Conservation (phyloP, 2,113 vertebrate species). For the Trematomus loennbergii region DNA sequence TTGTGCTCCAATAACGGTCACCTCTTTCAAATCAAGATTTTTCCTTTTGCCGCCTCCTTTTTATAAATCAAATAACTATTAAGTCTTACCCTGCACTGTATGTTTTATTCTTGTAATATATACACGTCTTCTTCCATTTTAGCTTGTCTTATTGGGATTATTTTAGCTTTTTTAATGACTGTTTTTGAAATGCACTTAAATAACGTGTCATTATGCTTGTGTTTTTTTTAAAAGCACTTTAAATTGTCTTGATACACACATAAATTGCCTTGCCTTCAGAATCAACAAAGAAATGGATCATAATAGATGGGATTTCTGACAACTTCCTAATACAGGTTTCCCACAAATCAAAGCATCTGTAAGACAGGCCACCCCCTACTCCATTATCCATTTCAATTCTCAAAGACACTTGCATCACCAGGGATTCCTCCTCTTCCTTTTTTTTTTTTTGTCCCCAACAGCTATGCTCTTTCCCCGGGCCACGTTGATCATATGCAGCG, state of each 20-base stretch:
- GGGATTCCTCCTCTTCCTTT: background rate
- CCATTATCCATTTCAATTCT: background rate
- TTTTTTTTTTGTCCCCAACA: constrained; percentile 22
- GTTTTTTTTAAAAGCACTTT: no score
- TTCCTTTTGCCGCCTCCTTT: no score
- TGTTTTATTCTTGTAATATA: no score
- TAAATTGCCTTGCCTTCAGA: background rate
- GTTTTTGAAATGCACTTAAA: no score
- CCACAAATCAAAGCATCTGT: background rate
- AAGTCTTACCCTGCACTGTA: no score
- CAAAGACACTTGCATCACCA: background rate
- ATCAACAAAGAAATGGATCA: background rate
- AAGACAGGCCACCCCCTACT: background rate
- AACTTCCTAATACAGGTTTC: background rate
- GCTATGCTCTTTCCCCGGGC: constrained; percentile 48
- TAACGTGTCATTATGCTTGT: no score
- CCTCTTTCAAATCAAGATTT: no score
- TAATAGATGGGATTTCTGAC: background rate
- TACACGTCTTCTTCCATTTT: background rate
- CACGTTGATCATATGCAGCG: constrained; percentile 69
- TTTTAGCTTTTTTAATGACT: no score
- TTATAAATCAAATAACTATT: no score
- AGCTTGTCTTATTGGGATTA: background rate
- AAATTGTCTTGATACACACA: no score
- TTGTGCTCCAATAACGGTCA: no score